A percentile compares a stretch with the other conserved stretches of the same genome.
phyloP scores from a whole-genome alignment of 2,888 invertebrate genomes.

The Gnatocerus cornutus region DNA sequence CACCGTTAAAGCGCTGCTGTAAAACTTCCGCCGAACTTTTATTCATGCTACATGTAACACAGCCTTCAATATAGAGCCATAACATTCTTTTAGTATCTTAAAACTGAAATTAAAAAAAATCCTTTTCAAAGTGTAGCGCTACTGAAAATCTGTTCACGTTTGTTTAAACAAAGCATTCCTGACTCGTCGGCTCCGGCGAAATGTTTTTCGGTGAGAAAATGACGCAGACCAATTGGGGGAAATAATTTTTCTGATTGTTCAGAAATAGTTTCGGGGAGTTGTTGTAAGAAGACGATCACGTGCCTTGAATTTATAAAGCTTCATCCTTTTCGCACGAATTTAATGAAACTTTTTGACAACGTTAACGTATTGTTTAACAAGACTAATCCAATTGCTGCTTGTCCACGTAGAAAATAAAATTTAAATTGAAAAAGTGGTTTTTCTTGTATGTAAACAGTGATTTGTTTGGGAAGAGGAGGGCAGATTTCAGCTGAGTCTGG shows the following conservation, averaged over 20 bases:
- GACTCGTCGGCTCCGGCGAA: not conserved
- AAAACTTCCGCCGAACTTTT: constrained; percentile 45
- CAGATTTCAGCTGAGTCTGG: constrained; percentile 21
- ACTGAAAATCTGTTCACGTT: no score
- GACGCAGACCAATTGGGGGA: constrained; percentile 40
- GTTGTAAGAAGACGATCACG: constrained; percentile 45
- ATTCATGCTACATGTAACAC: constrained; percentile 47
- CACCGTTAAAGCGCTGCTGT: constrained; percentile 32
- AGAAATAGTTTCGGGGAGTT: constrained; percentile 46
- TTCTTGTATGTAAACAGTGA: constrained; percentile 29
- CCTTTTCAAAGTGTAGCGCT: not conserved
- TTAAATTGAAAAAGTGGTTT: constrained; percentile 35
- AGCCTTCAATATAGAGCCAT: constrained; percentile 34
- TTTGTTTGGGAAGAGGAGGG: constrained; percentile 21
- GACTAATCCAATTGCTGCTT: constrained; percentile 7
- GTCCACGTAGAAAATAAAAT: constrained; percentile 33
- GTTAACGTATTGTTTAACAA: constrained; percentile 24
- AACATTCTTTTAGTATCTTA: constrained; percentile 31
- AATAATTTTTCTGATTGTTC: constrained; percentile 51
- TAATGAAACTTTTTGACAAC: constrained; percentile 39
- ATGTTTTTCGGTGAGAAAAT: constrained; percentile 27
- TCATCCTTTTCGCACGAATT: constrained; percentile 34
- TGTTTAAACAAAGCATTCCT: constrained; percentile 9
- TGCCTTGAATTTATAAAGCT: constrained; percentile 45
- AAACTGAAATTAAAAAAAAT: constrained; percentile 14